Conservation (phyloP, 2,113 vertebrate species). For the Neofelis nebulosa region DNA sequence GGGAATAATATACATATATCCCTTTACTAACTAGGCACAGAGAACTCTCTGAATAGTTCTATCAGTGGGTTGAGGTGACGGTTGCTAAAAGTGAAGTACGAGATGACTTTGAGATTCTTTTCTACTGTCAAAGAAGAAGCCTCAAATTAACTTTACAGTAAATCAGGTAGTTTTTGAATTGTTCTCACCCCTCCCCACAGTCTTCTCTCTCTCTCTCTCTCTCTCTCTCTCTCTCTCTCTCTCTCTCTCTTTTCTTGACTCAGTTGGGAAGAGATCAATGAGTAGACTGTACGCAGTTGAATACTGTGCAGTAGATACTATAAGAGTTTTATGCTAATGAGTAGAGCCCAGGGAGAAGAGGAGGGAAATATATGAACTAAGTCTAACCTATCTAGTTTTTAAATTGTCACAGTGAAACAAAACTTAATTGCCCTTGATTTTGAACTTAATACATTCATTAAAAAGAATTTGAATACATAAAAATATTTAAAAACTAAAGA, state of each 20-base stretch:
- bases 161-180: not conserved
- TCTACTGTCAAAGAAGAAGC: not conserved
- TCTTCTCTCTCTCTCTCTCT: not conserved
- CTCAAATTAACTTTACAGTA: not conserved
- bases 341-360: not conserved
- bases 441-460: not conserved
- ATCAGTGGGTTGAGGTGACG: conserved; percentile 35
- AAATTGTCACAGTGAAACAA: not conserved
- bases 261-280: not conserved
- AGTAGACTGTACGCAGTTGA: not conserved
- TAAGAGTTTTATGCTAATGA: not conserved
- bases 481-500: not conserved
- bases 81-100: not conserved
- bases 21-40: not conserved
- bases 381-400: not conserved
- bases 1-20: not conserved
- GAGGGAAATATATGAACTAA: not conserved
- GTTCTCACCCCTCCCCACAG: not conserved
- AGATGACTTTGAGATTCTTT: conserved; percentile 18
- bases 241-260: too few species aligned
- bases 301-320: not conserved
- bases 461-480: not conserved
- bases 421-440: not conserved
- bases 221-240: not conserved
- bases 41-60: conserved; percentile 1